Conservation (phyloP, 23 tunicate genomes). For the Ciona savignyi region DNA sequence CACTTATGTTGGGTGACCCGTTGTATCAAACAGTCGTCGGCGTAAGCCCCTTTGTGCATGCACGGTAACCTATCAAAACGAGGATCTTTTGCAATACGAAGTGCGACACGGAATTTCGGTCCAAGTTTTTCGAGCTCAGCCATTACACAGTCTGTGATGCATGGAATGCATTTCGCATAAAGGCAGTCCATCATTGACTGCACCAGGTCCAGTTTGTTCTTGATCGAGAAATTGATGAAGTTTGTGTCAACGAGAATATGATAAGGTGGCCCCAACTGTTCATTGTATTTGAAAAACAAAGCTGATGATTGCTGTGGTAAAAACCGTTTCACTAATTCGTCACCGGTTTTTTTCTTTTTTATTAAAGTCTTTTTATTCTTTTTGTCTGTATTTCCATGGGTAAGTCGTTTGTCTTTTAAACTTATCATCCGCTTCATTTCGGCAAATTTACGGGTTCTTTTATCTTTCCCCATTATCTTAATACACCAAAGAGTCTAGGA, state of each 20-base stretch:
- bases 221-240: constrained; percentile 92
- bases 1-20: constrained; percentile 91
- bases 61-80: constrained; percentile 78
- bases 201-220: constrained; percentile 81
- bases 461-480: constrained; percentile 74
- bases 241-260: constrained; percentile 89
- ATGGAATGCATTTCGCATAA: constrained; percentile 89
- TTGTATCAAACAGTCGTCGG: constrained; percentile 95
- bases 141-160: constrained; percentile 95
- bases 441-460: constrained; percentile 66
- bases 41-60: constrained; percentile 89
- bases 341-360: constrained; percentile 6
- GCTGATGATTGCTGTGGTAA: constrained; percentile 89
- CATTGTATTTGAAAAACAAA: constrained; percentile 80
- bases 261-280: constrained; percentile 94
- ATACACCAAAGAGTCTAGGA: too few relatives aligned
- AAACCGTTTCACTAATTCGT: constrained; percentile 27
- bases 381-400: too few relatives aligned
- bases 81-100: constrained; percentile 85
- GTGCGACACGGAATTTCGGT: constrained; percentile 59
- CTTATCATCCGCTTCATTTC: constrained; percentile 97
- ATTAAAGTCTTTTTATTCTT: constrained; percentile 32
- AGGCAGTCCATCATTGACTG: constrained; percentile 87
- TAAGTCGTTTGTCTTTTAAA: constrained; percentile 54
- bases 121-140: constrained; percentile 96